These are phyloP conservation scores for Nicator chloris DNA, from an alignment of 2,113 vertebrate genomes.

Conservation along the genomic window DNA sequence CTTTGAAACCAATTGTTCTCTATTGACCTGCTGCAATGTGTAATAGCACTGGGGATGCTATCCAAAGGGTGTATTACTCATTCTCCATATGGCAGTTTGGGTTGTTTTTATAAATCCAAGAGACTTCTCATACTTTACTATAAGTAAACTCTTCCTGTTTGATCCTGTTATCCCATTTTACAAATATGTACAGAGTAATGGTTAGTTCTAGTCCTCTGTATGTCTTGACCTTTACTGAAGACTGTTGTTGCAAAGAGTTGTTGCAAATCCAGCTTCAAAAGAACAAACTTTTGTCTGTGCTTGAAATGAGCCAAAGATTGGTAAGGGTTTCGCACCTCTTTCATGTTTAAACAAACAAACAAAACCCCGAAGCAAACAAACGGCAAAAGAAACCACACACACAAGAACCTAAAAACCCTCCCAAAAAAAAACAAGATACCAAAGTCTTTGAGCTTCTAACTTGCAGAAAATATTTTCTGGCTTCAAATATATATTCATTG, in stretches of 20 bases:
- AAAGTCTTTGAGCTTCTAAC: background rate
- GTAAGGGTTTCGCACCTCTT: background rate
- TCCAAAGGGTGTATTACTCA: background rate
- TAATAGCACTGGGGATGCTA: background rate
- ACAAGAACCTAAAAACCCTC: background rate
- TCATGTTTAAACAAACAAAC: background rate
- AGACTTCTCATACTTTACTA: background rate
- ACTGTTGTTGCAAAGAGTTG: background rate
- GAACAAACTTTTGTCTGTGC: background rate
- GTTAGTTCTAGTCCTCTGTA: background rate
- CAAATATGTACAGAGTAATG: background rate
- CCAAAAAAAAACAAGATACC: background rate
- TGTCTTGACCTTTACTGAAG: background rate
- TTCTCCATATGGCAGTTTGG: background rate
- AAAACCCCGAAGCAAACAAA: background rate
- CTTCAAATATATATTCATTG: background rate
- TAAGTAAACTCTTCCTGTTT: background rate
- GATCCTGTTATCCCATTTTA: background rate
- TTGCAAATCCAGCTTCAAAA: background rate
- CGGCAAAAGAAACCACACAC: background rate
- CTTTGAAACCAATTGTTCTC: background rate
- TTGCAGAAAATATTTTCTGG: background rate
- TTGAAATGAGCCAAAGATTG: background rate
- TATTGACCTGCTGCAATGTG: background rate
- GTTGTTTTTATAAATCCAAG: background rate